Evolutionary conservation across 2,113 vertebrate genomes (phyloP).

Genomic region (Urocynchramus pylzowi): DNA sequence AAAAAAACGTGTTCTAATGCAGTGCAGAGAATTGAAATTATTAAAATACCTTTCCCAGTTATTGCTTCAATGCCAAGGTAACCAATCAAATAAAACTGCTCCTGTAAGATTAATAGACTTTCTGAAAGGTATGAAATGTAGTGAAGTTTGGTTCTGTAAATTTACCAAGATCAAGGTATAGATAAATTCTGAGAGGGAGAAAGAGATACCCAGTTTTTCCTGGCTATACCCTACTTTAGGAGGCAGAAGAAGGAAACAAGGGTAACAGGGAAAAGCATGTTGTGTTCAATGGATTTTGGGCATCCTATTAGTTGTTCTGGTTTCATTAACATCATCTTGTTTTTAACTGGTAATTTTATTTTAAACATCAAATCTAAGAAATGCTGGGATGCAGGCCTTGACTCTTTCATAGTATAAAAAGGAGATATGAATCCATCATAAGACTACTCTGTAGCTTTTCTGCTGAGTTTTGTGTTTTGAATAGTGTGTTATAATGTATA

Average conservation of each 20-base stretch:
- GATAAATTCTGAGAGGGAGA: neutral
- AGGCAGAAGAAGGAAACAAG: neutral
- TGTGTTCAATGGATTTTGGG: neutral
- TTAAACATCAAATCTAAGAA: neutral
- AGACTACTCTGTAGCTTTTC: neutral
- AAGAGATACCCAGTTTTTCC: neutral
- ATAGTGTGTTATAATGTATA: neutral
- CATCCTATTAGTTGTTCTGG: neutral
- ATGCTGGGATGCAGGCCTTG: neutral
- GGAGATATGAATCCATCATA: neutral
- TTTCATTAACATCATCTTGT: neutral
- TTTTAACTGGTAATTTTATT: neutral
- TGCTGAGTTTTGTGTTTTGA: neutral
- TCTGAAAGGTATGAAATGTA: neutral
- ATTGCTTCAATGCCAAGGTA: neutral
- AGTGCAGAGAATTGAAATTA: neutral
- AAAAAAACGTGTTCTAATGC: neutral
- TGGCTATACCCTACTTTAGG: neutral
- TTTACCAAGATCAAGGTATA: neutral
- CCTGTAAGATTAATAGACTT: neutral
- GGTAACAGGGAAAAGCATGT: neutral
- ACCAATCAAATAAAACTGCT: neutral
- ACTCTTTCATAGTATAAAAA: neutral
- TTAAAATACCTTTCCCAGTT: neutral
- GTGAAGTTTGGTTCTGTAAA: neutral